phyloP scores from a whole-genome alignment of 2,113 vertebrate genomes.

The Istiophorus platypterus region DNA sequence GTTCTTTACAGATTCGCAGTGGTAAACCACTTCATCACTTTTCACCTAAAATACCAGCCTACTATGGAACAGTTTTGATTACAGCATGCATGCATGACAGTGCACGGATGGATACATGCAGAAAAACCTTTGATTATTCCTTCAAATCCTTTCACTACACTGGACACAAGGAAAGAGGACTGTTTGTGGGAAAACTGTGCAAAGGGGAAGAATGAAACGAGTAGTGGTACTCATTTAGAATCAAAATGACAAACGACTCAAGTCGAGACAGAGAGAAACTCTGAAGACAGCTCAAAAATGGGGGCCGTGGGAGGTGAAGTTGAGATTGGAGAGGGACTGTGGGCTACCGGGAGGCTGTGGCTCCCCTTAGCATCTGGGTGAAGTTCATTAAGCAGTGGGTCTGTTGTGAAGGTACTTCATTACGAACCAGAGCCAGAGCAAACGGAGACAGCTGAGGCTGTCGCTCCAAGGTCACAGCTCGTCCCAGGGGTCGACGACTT shows the following conservation, averaged over 20 bases:
- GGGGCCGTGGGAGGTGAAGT: slow-evolving; percentile 48
- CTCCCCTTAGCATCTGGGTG: slow-evolving; percentile 75
- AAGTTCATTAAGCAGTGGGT: slow-evolving; percentile 70
- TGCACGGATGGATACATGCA: not conserved
- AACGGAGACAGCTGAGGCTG: slow-evolving; percentile 18
- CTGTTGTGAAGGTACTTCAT: slow-evolving; percentile 53
- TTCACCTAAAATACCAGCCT: slow-evolving; percentile 36
- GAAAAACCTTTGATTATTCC: slow-evolving; percentile 6
- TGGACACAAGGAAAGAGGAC: slow-evolving; percentile 15
- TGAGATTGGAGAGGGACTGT: slow-evolving; percentile 74
- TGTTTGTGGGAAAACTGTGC: slow-evolving; percentile 24
- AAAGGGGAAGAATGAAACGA: slow-evolving; percentile 3
- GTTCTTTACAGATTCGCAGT: too few relatives aligned
- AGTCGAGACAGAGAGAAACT: slow-evolving; percentile 17
- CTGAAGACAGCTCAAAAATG: slow-evolving; percentile 42
- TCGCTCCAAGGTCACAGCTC: slow-evolving; percentile 58
- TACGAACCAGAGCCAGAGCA: slow-evolving; percentile 39
- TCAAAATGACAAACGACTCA: slow-evolving; percentile 61
- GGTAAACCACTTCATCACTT: too few relatives aligned
- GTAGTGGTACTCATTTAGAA: slow-evolving; percentile 65
- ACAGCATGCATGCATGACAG: not conserved
- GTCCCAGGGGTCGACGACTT: slow-evolving; percentile 36
- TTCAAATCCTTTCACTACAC: not conserved
- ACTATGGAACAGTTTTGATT: slow-evolving; percentile 5
- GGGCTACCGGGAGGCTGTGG: slow-evolving; percentile 57